These are phyloP conservation scores for Orestias chungarensis DNA, from an alignment of 2,797 vertebrate genomes.

Conservation along the genomic window DNA sequence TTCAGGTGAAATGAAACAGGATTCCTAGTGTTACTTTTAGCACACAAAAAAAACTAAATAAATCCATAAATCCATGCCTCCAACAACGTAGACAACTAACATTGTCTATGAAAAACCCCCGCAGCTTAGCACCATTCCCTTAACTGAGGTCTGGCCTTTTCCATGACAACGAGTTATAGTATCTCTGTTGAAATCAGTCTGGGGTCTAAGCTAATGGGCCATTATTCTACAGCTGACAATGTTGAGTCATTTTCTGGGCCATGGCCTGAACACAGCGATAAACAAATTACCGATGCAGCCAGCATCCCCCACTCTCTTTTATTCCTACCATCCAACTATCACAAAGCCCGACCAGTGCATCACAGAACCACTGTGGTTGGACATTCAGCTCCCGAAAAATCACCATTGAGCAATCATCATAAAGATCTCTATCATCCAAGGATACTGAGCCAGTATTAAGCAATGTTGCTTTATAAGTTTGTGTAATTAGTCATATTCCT, in stretches of 20 bases:
- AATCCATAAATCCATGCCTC: slow-evolving; percentile 10
- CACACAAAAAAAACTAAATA: neutral
- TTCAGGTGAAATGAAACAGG: slow-evolving; percentile 15
- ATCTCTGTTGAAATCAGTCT: slow-evolving; percentile 62
- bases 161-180: slow-evolving; percentile 69
- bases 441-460: no score
- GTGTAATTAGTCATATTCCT: neutral
- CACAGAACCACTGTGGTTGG: slow-evolving; percentile 15
- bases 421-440: neutral
- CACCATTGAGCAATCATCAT: slow-evolving; percentile 22
- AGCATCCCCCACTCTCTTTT: neutral
- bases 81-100: slow-evolving; percentile 23
- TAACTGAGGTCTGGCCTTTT: slow-evolving; percentile 50
- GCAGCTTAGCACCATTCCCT: slow-evolving; percentile 54
- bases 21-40: neutral
- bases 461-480: neutral
- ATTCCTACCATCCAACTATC: neutral
- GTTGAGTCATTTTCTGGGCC: slow-evolving; percentile 60
- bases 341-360: slow-evolving; percentile 16
- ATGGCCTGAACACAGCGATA: slow-evolving; percentile 38
- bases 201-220: slow-evolving; percentile 59
- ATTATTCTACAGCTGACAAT: slow-evolving; percentile 57
- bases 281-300: slow-evolving; percentile 41
- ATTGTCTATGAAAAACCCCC: slow-evolving; percentile 49
- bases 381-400: slow-evolving; percentile 12